These are phyloP conservation scores for Aleadryas rufinucha DNA, from an alignment of 2,113 vertebrate species.

Conservation along the genomic window DNA sequence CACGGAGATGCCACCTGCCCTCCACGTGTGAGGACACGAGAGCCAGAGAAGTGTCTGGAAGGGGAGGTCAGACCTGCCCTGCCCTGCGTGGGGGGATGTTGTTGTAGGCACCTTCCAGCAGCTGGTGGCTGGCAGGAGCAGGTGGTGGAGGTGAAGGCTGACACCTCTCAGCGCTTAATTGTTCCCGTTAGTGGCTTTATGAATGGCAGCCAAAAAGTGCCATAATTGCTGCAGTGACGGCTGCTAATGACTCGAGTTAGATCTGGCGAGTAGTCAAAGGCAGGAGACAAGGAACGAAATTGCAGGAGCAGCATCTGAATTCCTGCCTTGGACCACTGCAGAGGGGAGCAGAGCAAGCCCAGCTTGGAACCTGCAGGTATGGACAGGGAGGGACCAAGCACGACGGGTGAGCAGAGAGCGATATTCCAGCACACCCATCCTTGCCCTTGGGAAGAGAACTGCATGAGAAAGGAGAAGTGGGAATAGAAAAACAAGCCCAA, in stretches of 20 bases:
- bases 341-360: neutral
- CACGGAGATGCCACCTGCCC: neutral
- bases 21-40: fast-evolving
- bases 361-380: neutral
- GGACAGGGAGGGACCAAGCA: neutral
- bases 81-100: fast-evolving
- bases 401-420: neutral
- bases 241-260: slow-evolving; percentile 52
- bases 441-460: neutral
- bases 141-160: slow-evolving; percentile 50
- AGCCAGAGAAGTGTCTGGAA: fast-evolving
- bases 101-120: neutral
- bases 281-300: neutral
- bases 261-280: slow-evolving; percentile 30
- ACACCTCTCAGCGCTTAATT: slow-evolving; percentile 26
- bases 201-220: slow-evolving; percentile 58
- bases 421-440: neutral
- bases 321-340: neutral
- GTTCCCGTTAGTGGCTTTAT: slow-evolving; percentile 39
- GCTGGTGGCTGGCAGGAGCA: neutral
- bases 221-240: slow-evolving; percentile 44
- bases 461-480: neutral
- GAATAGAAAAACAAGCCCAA: neutral
- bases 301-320: neutral
- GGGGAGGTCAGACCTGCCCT: neutral